phyloP scores from a whole-genome alignment of 2,113 vertebrate species.

The Larimichthys crocea region DNA sequence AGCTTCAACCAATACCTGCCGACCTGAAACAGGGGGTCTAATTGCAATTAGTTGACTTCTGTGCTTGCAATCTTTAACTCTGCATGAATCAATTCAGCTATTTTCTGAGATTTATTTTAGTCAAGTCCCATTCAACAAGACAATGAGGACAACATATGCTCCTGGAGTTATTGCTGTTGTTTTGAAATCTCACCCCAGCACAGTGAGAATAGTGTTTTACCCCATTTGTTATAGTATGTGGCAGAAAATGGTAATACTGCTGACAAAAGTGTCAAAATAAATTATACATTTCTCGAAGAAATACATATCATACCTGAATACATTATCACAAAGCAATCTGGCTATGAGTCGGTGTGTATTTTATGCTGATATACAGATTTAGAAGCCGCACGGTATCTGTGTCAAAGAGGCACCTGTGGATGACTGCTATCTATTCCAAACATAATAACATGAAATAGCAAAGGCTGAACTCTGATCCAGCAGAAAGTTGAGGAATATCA shows the following conservation, averaged over 20 bases:
- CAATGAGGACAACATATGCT: slow-evolving; percentile 33
- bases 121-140: slow-evolving; percentile 18
- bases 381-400: slow-evolving; percentile 40
- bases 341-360: slow-evolving; percentile 69
- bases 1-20: neutral
- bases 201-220: slow-evolving; percentile 70
- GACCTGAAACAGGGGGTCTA: neutral
- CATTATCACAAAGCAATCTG: slow-evolving; percentile 77
- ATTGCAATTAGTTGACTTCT: neutral
- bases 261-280: slow-evolving; percentile 79
- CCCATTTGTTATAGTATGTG: slow-evolving; percentile 65
- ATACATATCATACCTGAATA: slow-evolving; percentile 80
- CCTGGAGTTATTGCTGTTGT: slow-evolving; percentile 64
- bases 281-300: slow-evolving; percentile 74
- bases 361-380: slow-evolving; percentile 70
- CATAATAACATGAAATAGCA: slow-evolving; percentile 70
- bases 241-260: slow-evolving; percentile 71
- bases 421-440: slow-evolving; percentile 61
- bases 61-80: neutral
- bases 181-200: slow-evolving; percentile 69
- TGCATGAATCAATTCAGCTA: neutral
- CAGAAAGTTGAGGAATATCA: slow-evolving; percentile 56
- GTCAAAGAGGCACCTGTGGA: slow-evolving; percentile 68
- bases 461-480: slow-evolving; percentile 67
- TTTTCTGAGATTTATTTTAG: slow-evolving; percentile 11